phyloP scores from a whole-genome alignment of 2,888 invertebrate species.

The Nasonia oneida region DNA sequence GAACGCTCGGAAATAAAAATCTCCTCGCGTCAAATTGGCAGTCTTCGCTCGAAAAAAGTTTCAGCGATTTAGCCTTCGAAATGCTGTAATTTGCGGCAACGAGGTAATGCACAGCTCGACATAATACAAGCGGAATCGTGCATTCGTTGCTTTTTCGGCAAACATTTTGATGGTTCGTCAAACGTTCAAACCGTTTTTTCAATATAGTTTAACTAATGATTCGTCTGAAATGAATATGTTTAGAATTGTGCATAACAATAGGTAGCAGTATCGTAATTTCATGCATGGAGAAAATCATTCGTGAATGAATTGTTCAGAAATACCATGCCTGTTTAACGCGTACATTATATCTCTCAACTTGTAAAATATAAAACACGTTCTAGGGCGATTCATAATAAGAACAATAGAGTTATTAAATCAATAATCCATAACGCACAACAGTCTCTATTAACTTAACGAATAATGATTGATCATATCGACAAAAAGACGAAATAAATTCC shows the following conservation, averaged over 20 bases:
- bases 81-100: slow-evolving; percentile 27
- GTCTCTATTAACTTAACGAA: no score
- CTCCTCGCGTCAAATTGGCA: slow-evolving; percentile 6
- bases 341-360: no score
- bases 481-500: no score
- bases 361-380: background rate
- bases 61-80: slow-evolving; percentile 20
- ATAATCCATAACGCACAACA: background rate
- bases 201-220: background rate
- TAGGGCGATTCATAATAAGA: no score
- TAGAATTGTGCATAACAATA: background rate
- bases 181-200: background rate
- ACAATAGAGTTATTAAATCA: background rate
- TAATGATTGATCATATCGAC: no score
- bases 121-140: slow-evolving; percentile 3
- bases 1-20: slow-evolving; percentile 9
- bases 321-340: background rate
- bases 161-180: background rate
- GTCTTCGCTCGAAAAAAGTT: slow-evolving; percentile 17
- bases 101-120: slow-evolving; percentile 12
- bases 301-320: background rate
- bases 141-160: background rate
- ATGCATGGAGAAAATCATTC: background rate
- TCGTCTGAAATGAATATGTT: background rate
- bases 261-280: background rate